These are phyloP conservation scores for Lingula anatina DNA, from an alignment of 2,888 invertebrate genomes.

Conservation along the genomic window DNA sequence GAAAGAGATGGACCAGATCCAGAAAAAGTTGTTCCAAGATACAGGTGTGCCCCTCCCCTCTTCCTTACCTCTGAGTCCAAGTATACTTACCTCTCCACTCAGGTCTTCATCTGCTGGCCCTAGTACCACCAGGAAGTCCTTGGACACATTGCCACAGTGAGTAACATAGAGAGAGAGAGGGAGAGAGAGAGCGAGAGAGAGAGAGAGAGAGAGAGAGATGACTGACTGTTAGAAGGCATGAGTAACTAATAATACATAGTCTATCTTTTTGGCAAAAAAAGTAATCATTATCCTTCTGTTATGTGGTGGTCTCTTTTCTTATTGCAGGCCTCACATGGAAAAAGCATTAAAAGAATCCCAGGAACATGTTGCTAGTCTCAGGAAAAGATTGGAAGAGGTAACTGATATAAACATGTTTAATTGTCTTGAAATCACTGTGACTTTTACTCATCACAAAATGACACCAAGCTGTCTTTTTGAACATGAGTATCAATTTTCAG, in stretches of 20 bases:
- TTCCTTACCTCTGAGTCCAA: too few relatives aligned
- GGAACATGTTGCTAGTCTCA: constrained; percentile 32
- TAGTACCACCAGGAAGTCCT: background rate
- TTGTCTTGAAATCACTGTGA: background rate
- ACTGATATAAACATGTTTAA: background rate
- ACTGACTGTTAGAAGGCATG: too few relatives aligned
- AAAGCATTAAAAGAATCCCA: constrained; percentile 37
- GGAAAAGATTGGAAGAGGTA: constrained; percentile 34
- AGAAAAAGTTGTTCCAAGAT: background rate
- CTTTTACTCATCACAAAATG: background rate
- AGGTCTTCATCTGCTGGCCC: background rate
- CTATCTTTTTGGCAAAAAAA: too few relatives aligned
- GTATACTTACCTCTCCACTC: background rate
- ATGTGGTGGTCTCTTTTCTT: too few relatives aligned
- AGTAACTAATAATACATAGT: too few relatives aligned
- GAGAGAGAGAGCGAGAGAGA: constrained; percentile 4
- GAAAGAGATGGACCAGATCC: background rate
- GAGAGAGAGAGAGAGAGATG: constrained; percentile 5
- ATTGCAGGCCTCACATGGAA: constrained; percentile 32
- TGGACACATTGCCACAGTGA: background rate
- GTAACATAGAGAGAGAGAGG: constrained; percentile 3
- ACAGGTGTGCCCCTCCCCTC: too few relatives aligned
- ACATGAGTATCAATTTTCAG: background rate
- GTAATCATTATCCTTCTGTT: too few relatives aligned
- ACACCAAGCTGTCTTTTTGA: background rate